Percentiles rank a stretch among this genome's conserved stretches.
Conservation (phyloP, 2,113 vertebrate species). For the Tragelaphus strepsiceros region DNA sequence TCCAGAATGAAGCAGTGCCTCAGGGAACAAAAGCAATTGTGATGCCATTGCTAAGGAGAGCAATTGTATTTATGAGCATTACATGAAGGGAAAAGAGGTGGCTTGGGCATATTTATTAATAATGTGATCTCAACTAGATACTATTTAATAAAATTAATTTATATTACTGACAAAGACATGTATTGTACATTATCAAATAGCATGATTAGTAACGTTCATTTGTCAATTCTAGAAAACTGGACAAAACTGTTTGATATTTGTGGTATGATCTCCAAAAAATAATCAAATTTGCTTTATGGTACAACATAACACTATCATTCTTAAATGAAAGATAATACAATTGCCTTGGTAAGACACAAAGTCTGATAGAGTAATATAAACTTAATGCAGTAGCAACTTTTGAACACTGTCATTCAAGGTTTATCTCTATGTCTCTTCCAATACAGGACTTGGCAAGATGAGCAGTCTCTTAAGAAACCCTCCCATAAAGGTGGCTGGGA, state of each 20-base stretch:
- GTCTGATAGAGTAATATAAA: neutral
- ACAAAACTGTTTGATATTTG: neutral
- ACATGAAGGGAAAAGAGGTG: neutral
- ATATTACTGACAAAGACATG: neutral
- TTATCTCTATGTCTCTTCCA: neutral
- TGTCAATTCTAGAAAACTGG: neutral
- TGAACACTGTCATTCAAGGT: neutral
- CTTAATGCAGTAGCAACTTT: neutral
- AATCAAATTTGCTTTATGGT: neutral
- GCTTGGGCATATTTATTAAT: neutral
- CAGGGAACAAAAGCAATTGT: neutral
- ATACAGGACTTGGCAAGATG: neutral
- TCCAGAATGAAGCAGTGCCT: neutral
- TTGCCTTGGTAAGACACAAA: neutral
- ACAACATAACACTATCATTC: neutral
- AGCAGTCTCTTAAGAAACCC: neutral
- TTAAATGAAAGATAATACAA: neutral
- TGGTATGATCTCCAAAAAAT: neutral
- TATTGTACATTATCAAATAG: neutral
- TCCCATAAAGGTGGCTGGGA: neutral
- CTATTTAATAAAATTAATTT: constrained; percentile 35
- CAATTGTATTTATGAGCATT: neutral
- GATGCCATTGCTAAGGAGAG: neutral
- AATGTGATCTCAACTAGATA: neutral
- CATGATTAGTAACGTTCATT: neutral